Conservation (phyloP, 92 coral and sea anemone genomes). For the Porites rus region DNA sequence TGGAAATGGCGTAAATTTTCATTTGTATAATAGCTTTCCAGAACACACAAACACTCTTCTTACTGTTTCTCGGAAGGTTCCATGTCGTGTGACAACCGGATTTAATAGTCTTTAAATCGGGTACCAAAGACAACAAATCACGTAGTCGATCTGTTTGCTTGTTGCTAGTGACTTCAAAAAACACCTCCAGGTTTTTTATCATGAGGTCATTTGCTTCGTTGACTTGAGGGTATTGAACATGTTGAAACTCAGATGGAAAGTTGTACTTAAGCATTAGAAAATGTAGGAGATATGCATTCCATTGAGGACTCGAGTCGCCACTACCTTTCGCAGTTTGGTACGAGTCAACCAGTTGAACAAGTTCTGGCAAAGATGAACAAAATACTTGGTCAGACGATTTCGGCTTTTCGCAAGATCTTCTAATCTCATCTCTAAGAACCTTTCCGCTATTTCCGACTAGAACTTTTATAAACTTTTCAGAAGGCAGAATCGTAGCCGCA, state of each 20-base stretch:
- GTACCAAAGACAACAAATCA: slow-evolving; percentile 14
- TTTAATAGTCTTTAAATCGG: slow-evolving; percentile 32
- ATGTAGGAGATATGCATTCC: slow-evolving; percentile 47
- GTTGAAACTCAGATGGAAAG: slow-evolving; percentile 15
- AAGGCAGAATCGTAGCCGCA: not conserved
- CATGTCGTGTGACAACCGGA: slow-evolving; percentile 38
- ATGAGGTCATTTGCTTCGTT: slow-evolving; percentile 6
- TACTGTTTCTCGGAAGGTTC: slow-evolving; percentile 13
- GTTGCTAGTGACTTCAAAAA: slow-evolving; percentile 16
- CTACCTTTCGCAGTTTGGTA: slow-evolving; percentile 5
- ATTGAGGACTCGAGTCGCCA: slow-evolving; percentile 14
- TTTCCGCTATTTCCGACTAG: slow-evolving; percentile 5
- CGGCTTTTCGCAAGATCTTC: slow-evolving; percentile 4
- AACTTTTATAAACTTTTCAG: not conserved
- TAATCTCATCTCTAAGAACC: slow-evolving; percentile 16
- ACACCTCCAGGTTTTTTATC: slow-evolving; percentile 16
- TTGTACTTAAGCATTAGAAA: slow-evolving; percentile 29
- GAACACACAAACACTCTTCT: slow-evolving; percentile 44
- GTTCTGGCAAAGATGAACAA: slow-evolving; percentile 34
- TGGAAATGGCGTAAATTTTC: not conserved
- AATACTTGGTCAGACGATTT: slow-evolving; percentile 6
- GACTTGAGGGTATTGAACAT: not conserved
- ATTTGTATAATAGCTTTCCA: slow-evolving; percentile 49
- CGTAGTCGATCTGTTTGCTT: slow-evolving; percentile 9
- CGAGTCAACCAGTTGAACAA: slow-evolving; percentile 37